Base-by-base conservation (phyloP, 2,888 invertebrate species). In the Amphimallon solstitiale region DNA sequence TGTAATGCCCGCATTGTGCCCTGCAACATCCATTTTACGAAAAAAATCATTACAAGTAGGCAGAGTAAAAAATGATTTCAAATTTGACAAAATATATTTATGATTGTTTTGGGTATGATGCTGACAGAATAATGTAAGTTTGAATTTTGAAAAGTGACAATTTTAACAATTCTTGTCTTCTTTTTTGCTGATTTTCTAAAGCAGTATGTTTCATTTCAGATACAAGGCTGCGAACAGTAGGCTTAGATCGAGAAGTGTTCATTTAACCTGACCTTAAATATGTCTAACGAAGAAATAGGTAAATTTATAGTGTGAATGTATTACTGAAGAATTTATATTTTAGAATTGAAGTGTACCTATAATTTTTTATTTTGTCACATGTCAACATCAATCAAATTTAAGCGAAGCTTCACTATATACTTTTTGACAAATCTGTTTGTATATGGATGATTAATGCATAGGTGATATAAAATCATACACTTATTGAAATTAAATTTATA, bases 241-340 rank as follows among this genome's bases (percentile, higher is more conserved):
- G 38, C 45, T 59, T 34, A 34, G 14, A 12, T 29, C 38, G 17
- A 40, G 19, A 9, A 59, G 43, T 14, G 34, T 29, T 15, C 29
- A 59, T 29, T 59, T 45, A 43, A 69, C 68, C 67, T 68, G 69
- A 69, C 67, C 66, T 15, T 67, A 71, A 68, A 63, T 63, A 63
- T 63, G 62, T 69, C 68, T 54, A 66, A 63, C 48, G 67, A 67
- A 63, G 67, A 67, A 67, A 66, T 61, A 66, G 71, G 68, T 68
- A 70, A 69, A 66, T 68, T 40, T 29, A 12, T 19, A 45, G 19
- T 19, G 29, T 29, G 29, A 17, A 38, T 14, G 10, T 45, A 10
- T 17, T n/a, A 7, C 15, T 19, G 17, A n/a, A 45, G 19, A 17
- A 17, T 17, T 45, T 15, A 45, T 45, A 45, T 45, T n/a, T 7